Base-by-base conservation (phyloP, 2,888 invertebrate genomes). In the Cinara cedri region DNA sequence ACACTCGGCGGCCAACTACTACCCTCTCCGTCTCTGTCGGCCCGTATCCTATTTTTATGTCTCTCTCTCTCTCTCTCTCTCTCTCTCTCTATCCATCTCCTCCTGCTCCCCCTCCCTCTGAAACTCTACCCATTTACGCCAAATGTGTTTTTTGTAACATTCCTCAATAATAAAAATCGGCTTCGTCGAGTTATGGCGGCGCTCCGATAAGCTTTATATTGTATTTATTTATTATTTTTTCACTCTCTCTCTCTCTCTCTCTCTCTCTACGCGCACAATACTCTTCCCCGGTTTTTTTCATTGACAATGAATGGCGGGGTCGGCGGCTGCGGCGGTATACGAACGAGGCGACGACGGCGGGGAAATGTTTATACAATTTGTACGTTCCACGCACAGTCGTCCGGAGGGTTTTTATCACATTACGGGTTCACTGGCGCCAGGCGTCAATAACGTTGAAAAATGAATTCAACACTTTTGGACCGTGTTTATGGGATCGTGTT, bases 401-500 rank as follows among this genome's bases (percentile, higher is more conserved):
- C 78, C 70, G 78, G 78, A 78, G 78, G 78, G 70, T 78, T 78
- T 78, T 78, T 78, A 78, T 78, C 78, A 70, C 78, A 70, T 78
- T 78, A 70, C 78, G 70, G 46, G 78, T 51, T 62, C 68, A 57
- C 78, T 78, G 78, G 78, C 78, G 78, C 78, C 78, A 78, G 70
- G 70, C 78, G 78, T 78, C 76, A 78, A 78, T 78, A 78, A 78
- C 76, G 68, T 78, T 70, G 78, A 78, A 78, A 78, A 78, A 78
- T 78, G 78, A 78, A 70, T 70, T 78, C 78, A 78, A 78, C 78
- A 78, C 78, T 78, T 78, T 70, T 78, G 68, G 68, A 78, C 70
- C 60, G 60, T 78, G 76, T 76, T 76, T 76, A 76, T 76, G 68
- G 68, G 76, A 57, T 76, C 66, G 68, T 68, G 78, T 78, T 78